These are phyloP conservation scores for Sus cebifrons DNA, from an alignment of 2,797 vertebrate species.

Conservation along the genomic window DNA sequence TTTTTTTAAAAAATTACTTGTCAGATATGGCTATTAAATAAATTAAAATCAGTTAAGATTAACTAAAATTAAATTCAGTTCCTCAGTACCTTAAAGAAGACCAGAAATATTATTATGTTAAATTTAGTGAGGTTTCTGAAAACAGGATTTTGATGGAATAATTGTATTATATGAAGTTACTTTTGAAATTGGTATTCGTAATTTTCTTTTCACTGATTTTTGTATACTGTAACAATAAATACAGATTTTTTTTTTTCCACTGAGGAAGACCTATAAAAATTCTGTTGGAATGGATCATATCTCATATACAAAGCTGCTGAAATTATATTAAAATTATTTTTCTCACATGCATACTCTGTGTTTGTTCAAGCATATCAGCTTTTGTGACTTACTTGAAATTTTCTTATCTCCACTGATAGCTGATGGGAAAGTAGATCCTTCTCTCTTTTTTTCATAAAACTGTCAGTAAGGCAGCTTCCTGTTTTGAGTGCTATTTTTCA, in stretches of 20 bases:
- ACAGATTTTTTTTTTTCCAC: neutral
- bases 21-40: slow-evolving; percentile 32
- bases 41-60: slow-evolving; percentile 52
- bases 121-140: slow-evolving; percentile 60
- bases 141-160: slow-evolving; percentile 58
- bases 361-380: neutral
- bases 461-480: slow-evolving; percentile 31
- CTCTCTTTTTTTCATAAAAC: slow-evolving; percentile 49
- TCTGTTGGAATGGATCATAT: slow-evolving; percentile 45
- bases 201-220: slow-evolving; percentile 49
- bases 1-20: neutral
- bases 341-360: neutral
- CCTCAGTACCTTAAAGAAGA: slow-evolving; percentile 6
- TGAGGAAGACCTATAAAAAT: slow-evolving; percentile 43
- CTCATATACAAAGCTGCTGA: slow-evolving; percentile 37
- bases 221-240: slow-evolving; percentile 47
- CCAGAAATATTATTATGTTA: slow-evolving; percentile 30
- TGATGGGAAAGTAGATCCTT: slow-evolving; percentile 56
- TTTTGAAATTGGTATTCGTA: slow-evolving; percentile 59
- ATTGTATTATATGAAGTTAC: slow-evolving; percentile 59
- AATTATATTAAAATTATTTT: slow-evolving; percentile 63
- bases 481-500: slow-evolving; percentile 63
- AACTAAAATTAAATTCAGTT: slow-evolving; percentile 43
- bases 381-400: slow-evolving; percentile 66
- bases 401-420: slow-evolving; percentile 49